Percentiles rank a stretch among this genome's conserved stretches.
phyloP scores from a whole-genome alignment of 92 coral and sea anemone genomes.

The Heliopora coerulea region DNA sequence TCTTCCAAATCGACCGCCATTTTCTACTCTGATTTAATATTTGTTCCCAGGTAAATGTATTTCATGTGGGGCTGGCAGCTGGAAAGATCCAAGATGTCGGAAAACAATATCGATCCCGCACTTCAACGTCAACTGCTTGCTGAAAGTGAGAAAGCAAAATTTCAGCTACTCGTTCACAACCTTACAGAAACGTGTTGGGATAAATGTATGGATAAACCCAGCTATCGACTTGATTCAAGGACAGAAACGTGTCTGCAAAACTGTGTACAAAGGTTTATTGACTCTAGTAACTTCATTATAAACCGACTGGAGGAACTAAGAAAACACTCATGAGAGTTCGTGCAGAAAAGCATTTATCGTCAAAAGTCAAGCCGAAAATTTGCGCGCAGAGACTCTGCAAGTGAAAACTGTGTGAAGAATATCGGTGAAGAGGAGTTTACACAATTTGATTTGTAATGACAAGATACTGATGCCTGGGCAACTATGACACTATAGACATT shows the following conservation, averaged over 20 bases:
- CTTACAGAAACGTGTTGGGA: slow-evolving; percentile 93
- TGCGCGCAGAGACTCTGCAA: too few relatives aligned
- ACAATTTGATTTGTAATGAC: too few relatives aligned
- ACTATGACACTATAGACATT: too few relatives aligned
- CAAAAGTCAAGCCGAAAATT: too few relatives aligned
- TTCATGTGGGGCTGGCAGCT: too few relatives aligned
- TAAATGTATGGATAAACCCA: slow-evolving; percentile 83
- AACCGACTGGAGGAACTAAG: slow-evolving; percentile 58
- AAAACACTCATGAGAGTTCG: slow-evolving; percentile 5
- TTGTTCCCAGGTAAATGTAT: slow-evolving; percentile 12
- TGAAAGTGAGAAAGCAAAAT: slow-evolving; percentile 80
- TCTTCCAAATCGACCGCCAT: slow-evolving; percentile 26
- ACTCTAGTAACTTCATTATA: slow-evolving; percentile 75
- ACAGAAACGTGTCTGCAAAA: slow-evolving; percentile 81
- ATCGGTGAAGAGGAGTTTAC: too few relatives aligned
- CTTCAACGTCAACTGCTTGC: slow-evolving; percentile 69
- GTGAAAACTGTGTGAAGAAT: too few relatives aligned
- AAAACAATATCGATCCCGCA: slow-evolving; percentile 56
- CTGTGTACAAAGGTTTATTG: slow-evolving; percentile 90
- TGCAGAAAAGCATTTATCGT: background rate
- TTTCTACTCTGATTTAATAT: background rate
- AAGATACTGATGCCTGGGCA: too few relatives aligned
- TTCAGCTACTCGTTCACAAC: slow-evolving; percentile 74
- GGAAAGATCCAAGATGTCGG: background rate
- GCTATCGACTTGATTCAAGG: slow-evolving; percentile 72